phyloP scores from a whole-genome alignment of 2,888 invertebrate genomes.

The Nomada goodeniana region DNA sequence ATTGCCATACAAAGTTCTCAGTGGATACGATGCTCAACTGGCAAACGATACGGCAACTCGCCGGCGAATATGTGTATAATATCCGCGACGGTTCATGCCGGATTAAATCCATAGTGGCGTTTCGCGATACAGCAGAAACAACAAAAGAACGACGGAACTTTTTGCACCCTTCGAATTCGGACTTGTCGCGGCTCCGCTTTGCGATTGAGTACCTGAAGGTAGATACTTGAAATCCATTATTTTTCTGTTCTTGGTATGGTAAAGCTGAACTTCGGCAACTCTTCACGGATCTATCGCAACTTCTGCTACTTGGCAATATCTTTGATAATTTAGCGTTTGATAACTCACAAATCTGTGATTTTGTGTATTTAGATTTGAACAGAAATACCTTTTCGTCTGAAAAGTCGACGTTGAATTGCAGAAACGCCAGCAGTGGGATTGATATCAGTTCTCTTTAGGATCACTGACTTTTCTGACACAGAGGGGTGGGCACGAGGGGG shows the following conservation, averaged over 20 bases:
- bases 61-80: constrained; percentile 23
- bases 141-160: constrained; percentile 8
- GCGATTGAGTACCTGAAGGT: background rate
- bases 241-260: too few species aligned
- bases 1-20: constrained; percentile 24
- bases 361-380: too few species aligned
- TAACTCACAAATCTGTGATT: too few species aligned
- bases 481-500: constrained; percentile 12
- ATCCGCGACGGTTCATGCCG: constrained; percentile 17
- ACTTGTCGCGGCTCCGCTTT: background rate
- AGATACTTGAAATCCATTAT: too few species aligned
- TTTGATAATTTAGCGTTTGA: too few species aligned
- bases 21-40: constrained; percentile 10
- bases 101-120: constrained; percentile 35
- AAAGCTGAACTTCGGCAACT: too few species aligned
- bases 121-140: constrained; percentile 5
- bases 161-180: too few species aligned
- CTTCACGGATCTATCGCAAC: too few species aligned
- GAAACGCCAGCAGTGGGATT: background rate
- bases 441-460: constrained; percentile 25
- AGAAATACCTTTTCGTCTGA: background rate
- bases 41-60: constrained; percentile 38
- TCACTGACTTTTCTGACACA: constrained; percentile 35
- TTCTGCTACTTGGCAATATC: too few species aligned
- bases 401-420: background rate